A percentile compares a stretch with the other conserved stretches of the same genome.
Conservation (phyloP, 2,888 invertebrate species). For the Meiosimyza decipiens region DNA sequence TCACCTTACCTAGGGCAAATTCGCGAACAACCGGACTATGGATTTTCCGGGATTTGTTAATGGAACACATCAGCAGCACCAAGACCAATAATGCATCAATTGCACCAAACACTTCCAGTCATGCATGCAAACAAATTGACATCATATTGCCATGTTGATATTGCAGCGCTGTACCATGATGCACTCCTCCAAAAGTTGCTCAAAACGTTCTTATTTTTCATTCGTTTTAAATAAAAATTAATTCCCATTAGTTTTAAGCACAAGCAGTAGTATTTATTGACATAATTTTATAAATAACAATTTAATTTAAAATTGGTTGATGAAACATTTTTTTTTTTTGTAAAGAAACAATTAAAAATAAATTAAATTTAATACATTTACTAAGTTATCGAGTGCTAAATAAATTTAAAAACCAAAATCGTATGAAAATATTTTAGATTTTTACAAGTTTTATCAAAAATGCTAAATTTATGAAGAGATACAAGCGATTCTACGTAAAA, state of each 20-base stretch:
- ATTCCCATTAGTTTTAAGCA: slow-evolving; percentile 24
- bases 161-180: not conserved
- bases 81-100: not conserved
- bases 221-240: not conserved
- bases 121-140: not conserved
- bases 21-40: slow-evolving; percentile 57
- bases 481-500: too few species aligned
- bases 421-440: too few species aligned
- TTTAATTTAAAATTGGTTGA: slow-evolving; percentile 3
- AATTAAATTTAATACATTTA: not conserved
- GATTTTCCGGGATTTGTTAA: slow-evolving; percentile 62
- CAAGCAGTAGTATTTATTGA: slow-evolving; percentile 12
- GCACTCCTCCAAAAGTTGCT: slow-evolving; percentile 26
- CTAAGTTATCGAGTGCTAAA: not conserved
- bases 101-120: slow-evolving; percentile 6
- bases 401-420: not conserved
- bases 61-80: slow-evolving; percentile 29
- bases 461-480: too few species aligned
- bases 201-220: slow-evolving; percentile 18
- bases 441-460: too few species aligned
- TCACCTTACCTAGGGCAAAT: slow-evolving; percentile 77
- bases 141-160: not conserved
- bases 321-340: not conserved
- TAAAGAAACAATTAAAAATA: slow-evolving; percentile 15
- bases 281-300: not conserved